These are phyloP conservation scores for Nymphalis io DNA, from an alignment of 1,140 invertebrate genomes.

Conservation along the genomic window DNA sequence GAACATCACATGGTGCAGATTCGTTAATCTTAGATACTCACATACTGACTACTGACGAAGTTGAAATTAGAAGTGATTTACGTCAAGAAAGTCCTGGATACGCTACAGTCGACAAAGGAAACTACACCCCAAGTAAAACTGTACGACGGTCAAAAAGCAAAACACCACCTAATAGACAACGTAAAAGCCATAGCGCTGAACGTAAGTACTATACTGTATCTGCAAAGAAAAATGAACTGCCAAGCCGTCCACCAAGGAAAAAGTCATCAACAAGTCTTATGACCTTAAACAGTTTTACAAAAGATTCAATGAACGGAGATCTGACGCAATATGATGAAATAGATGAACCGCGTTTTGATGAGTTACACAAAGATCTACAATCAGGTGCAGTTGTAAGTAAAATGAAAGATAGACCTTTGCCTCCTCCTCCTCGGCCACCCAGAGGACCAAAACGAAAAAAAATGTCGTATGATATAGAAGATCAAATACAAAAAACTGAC, in stretches of 20 bases:
- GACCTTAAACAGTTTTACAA: constrained; percentile 66
- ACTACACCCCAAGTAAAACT: constrained; percentile 53
- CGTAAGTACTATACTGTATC: constrained; percentile 87
- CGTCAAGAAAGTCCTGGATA: constrained; percentile 84
- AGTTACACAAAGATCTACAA: constrained; percentile 82
- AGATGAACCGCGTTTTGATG: constrained; percentile 80
- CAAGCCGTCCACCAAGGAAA: constrained; percentile 80
- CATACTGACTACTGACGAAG: constrained; percentile 57
- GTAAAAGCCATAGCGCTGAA: constrained; percentile 74
- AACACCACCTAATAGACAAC: constrained; percentile 64
- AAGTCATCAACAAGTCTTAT: constrained; percentile 80
- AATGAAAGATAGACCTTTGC: constrained; percentile 90
- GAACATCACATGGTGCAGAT: constrained; percentile 86
- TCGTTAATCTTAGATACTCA: constrained; percentile 81
- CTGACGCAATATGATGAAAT: constrained; percentile 83
- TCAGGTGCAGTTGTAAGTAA: constrained; percentile 87
- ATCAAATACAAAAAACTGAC: constrained; percentile 40
- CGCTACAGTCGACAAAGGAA: constrained; percentile 84
- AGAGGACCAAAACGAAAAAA: constrained; percentile 80
- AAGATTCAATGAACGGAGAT: constrained; percentile 74
- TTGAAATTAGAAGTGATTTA: constrained; percentile 74
- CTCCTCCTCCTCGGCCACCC: constrained; percentile 90
- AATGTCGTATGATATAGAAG: constrained; percentile 59
- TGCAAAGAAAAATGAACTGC: constrained; percentile 66
- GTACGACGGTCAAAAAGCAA: constrained; percentile 63